Conservation (phyloP, 2,797 vertebrate species). For the Sebastes taczanowskii region DNA sequence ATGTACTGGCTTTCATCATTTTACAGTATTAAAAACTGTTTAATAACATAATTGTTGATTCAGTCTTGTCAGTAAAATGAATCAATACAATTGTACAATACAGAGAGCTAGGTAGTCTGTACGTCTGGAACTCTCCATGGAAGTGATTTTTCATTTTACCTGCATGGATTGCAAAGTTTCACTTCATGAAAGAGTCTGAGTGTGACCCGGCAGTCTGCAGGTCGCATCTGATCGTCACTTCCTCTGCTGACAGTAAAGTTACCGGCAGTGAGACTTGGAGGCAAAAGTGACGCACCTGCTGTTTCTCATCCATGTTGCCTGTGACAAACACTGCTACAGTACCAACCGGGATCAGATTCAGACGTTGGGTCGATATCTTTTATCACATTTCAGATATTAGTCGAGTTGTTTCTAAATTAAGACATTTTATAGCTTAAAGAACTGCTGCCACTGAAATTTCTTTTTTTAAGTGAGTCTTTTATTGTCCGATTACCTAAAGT, state of each 20-base stretch:
- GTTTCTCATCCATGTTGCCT: slow-evolving; percentile 1
- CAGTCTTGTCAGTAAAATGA: not conserved
- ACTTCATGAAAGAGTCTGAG: not conserved
- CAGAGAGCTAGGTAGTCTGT: not conserved
- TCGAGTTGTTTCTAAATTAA: not conserved
- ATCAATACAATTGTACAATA: not conserved
- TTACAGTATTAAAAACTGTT: not conserved
- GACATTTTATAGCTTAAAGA: not conserved
- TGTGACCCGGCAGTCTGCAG: not conserved
- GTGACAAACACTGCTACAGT: not conserved
- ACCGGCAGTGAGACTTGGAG: slow-evolving; percentile 6
- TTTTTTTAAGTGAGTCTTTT: not conserved
- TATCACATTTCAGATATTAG: not conserved
- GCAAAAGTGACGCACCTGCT: slow-evolving; percentile 34
- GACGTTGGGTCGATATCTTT: not conserved
- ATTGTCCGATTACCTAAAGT: not conserved
- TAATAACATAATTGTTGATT: not conserved
- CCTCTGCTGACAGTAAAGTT: slow-evolving; percentile 11
- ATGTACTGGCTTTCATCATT: not conserved
- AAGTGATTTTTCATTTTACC: not conserved
- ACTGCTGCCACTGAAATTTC: not conserved
- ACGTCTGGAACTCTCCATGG: too few relatives aligned
- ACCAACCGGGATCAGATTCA: not conserved
- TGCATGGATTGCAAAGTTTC: not conserved
- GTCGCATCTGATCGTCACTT: slow-evolving; percentile 9